A percentile compares a stretch with the other conserved stretches of the same genome.
These are phyloP conservation scores for Amphipoea oculea DNA, from an alignment of 2,888 invertebrate genomes.

Conservation along the genomic window DNA sequence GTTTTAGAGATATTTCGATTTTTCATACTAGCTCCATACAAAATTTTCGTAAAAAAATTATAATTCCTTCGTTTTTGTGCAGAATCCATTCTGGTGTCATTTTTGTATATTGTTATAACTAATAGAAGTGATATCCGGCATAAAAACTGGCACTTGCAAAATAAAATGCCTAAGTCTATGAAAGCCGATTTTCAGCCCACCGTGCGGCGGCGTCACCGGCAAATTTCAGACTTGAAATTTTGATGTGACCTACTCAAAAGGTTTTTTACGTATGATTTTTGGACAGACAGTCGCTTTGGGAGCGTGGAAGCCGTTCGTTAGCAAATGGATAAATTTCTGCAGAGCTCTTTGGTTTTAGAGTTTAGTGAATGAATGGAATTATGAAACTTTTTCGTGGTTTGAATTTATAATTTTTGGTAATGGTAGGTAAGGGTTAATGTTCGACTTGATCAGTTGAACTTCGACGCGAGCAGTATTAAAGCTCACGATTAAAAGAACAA, in stretches of 20 bases:
- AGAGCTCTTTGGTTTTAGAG: slow-evolving; percentile 22
- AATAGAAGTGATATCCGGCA: too few species aligned
- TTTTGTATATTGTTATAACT: too few species aligned
- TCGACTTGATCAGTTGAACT: background rate
- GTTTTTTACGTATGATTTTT: slow-evolving; percentile 59
- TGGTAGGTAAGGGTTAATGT: background rate
- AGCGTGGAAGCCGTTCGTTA: slow-evolving; percentile 46
- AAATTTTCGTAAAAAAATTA: too few species aligned
- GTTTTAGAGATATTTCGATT: too few species aligned
- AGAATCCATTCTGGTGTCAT: too few species aligned
- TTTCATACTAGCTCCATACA: too few species aligned
- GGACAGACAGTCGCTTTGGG: slow-evolving; percentile 45
- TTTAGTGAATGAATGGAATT: slow-evolving; percentile 21
- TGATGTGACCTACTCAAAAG: slow-evolving; percentile 67
- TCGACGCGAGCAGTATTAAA: background rate
- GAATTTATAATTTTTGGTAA: slow-evolving; percentile 3
- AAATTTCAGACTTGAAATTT: slow-evolving; percentile 74
- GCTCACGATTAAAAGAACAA: background rate
- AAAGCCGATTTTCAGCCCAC: too few species aligned
- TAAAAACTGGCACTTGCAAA: too few species aligned
- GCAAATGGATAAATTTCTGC: slow-evolving; percentile 51
- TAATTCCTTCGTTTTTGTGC: too few species aligned
- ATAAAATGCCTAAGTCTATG: too few species aligned
- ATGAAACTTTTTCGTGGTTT: background rate
- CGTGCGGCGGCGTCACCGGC: slow-evolving; percentile 60